Evolutionary conservation across 2,113 vertebrate species (phyloP).

Genomic region (Anguilla rostrata): DNA sequence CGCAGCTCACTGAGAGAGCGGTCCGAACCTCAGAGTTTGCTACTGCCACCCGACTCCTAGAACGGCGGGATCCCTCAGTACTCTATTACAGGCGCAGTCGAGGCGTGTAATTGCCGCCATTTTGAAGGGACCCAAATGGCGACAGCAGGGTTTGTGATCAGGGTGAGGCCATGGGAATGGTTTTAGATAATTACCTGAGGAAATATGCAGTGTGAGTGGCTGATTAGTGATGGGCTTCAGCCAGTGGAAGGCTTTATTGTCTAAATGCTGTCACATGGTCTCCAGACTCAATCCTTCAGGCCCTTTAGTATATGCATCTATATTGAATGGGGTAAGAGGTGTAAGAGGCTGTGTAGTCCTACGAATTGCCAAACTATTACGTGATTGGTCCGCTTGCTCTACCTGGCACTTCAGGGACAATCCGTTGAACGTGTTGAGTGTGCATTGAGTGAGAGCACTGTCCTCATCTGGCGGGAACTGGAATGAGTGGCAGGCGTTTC

Average conservation of each 20-base stretch:
- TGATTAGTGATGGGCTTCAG: neutral
- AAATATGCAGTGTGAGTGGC: neutral
- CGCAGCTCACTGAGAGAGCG: slow-evolving; percentile 29
- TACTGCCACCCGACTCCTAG: slow-evolving; percentile 45
- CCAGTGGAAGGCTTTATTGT: neutral
- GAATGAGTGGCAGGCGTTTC: neutral
- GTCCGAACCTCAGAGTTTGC: slow-evolving; percentile 27
- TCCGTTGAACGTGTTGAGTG: neutral
- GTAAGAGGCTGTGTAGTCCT: neutral
- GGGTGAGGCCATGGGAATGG: slow-evolving; percentile 5
- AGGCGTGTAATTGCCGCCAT: slow-evolving; percentile 56
- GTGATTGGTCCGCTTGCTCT: neutral
- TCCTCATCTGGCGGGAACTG: neutral
- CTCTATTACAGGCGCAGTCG: slow-evolving; percentile 48
- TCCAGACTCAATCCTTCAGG: too few relatives aligned
- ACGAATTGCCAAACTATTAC: neutral
- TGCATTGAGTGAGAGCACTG: neutral
- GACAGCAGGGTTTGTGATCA: neutral
- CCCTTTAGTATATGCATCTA: neutral
- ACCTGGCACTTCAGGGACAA: neutral
- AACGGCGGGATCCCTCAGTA: slow-evolving; percentile 45
- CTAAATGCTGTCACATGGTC: neutral
- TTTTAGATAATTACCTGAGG: slow-evolving; percentile 15
- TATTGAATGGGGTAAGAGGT: neutral
- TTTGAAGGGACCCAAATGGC: slow-evolving; percentile 28